Evolutionary conservation across 2,888 invertebrate species (phyloP).

Genomic region (Teleogryllus oceanicus): DNA sequence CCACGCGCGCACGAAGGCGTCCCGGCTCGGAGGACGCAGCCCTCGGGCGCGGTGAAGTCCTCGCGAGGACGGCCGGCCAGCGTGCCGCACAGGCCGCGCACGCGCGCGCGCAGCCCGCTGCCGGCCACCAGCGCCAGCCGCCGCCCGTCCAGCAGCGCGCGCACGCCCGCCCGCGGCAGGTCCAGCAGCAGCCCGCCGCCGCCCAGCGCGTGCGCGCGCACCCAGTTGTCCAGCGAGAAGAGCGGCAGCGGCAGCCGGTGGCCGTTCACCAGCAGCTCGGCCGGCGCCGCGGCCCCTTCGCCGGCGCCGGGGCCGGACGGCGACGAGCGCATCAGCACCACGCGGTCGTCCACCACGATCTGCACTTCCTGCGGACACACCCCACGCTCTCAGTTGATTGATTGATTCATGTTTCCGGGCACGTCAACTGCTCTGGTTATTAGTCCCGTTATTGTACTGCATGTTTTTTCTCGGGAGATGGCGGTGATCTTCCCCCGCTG

Average conservation of each 20-base stretch:
- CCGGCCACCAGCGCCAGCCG: not conserved
- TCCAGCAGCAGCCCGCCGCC: not conserved
- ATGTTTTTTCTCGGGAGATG: too few relatives aligned
- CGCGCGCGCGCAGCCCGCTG: not conserved
- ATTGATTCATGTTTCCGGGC: too few relatives aligned
- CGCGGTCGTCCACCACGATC: not conserved
- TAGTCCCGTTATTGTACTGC: too few relatives aligned
- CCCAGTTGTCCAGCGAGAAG: too few relatives aligned
- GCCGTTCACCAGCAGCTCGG: too few relatives aligned
- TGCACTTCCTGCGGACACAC: not conserved
- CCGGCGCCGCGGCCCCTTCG: not conserved
- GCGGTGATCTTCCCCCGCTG: too few relatives aligned
- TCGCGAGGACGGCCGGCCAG: not conserved
- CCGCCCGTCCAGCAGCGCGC: not conserved
- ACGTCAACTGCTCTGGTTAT: too few relatives aligned
- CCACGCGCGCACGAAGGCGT: not conserved
- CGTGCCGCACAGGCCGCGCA: not conserved
- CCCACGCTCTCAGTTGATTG: too few relatives aligned
- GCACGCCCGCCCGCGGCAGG: not conserved
- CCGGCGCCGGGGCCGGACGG: not conserved
- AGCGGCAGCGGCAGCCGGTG: too few relatives aligned
- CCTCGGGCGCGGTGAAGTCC: not conserved
- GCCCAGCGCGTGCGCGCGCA: not conserved
- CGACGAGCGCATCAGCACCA: not conserved
- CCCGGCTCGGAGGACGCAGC: not conserved